Percentiles rank a stretch among this genome's conserved stretches.
phyloP scores from a whole-genome alignment of 2,797 vertebrate species.

The Decapterus maruadsi region DNA sequence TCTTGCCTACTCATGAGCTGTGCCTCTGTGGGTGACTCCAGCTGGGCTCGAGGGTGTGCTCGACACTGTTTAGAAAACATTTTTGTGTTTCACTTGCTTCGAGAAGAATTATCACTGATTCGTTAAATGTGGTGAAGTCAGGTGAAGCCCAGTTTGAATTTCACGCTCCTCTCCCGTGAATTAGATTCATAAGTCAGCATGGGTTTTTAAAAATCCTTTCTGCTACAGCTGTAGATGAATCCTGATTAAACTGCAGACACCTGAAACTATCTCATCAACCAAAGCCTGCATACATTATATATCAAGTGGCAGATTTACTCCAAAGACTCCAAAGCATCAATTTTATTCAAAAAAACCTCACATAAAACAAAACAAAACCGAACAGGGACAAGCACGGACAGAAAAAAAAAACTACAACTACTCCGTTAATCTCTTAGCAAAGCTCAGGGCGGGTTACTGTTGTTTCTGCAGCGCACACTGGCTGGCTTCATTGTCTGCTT shows the following conservation, averaged over 20 bases:
- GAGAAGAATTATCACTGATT: background rate
- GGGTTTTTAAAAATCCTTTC: background rate
- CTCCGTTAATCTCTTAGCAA: conserved; percentile 52
- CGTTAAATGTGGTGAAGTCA: background rate
- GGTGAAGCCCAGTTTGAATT: background rate
- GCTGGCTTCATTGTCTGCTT: conserved; percentile 79
- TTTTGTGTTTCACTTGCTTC: background rate
- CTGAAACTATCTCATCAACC: conserved; percentile 31
- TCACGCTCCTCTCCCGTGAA: background rate
- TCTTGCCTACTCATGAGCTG: no score
- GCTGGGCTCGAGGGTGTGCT: background rate
- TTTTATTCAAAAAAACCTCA: conserved; percentile 25
- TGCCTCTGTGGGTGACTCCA: background rate
- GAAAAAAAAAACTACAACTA: conserved; percentile 50
- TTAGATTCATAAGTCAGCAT: background rate
- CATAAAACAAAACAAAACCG: background rate
- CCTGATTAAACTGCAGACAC: conserved; percentile 23
- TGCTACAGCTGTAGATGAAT: conserved; percentile 13
- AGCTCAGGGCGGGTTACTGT: conserved; percentile 69
- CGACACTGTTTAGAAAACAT: background rate
- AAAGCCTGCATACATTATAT: conserved; percentile 32
- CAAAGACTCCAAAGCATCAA: conserved; percentile 34
- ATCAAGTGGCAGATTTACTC: conserved; percentile 42
- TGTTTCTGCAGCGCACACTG: conserved; percentile 67
- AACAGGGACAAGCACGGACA: conserved; percentile 17